Base-by-base conservation (phyloP, 2,888 invertebrate genomes). In the Perizoma flavofasciatum region DNA sequence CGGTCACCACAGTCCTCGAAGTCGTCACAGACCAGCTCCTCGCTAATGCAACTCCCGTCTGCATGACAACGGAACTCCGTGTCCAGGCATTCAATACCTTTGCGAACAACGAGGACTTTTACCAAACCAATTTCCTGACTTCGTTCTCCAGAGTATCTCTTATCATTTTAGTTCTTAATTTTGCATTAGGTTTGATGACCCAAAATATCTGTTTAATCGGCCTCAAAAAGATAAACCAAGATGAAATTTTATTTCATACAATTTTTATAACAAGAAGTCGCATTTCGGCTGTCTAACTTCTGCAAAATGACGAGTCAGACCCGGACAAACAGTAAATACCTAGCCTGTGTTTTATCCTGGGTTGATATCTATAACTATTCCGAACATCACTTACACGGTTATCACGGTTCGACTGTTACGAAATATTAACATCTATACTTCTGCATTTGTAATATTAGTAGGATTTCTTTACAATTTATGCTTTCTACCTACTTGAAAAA, bases 31-130 rank as follows among this genome's bases (percentile, higher is more conserved):
- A 92, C 81, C 69, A 89, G 83, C 66, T 83, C 79, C 73, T 85
- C 78, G 66, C 92, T 88, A 78, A 95, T 89, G 90, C 96, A 96
- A 82, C 92, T 89, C 80, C 89, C 92, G 83, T 89, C 91, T 79
- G 92, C 88, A 85, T 93, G 92, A 83, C 90, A 92, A 89, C 88
- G 93, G 82, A 92, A 91, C 79, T 90, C 82, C 74, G 82, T 86
- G 67, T 79, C 77, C 79, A 72, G 77, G 81, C 90, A 90, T 71
- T 86, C 77, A 77, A 72, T 69, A 87, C 88, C 89, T 89, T 88
- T 71, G 69, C 79, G 83, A 78, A 75, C 74, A 75, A 78, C 22
- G 39, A 32, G 35, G 11, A 35, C 55, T 55, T 51, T 62, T 58
- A 62, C 65, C 5, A 70, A 49, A 66, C 45, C 41, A 68, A 65